Evolutionary conservation across 2,113 vertebrate genomes (phyloP).

Genomic region (Bubo scandiacus): DNA sequence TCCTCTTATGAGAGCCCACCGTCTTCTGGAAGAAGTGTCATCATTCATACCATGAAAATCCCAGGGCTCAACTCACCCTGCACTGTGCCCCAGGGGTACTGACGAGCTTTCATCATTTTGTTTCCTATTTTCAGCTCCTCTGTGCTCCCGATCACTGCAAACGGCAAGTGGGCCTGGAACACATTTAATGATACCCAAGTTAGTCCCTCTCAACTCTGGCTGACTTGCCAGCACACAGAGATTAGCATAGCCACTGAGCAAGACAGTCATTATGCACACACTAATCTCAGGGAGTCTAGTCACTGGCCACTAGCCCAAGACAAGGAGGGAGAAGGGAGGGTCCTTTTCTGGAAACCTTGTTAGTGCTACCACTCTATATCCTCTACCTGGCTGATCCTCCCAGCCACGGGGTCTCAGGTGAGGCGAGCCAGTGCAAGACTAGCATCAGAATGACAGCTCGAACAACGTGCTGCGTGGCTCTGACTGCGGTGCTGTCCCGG

Average conservation of each 20-base stretch:
- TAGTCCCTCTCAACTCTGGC: neutral
- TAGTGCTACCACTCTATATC: conserved; percentile 19
- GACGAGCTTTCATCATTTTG: conserved; percentile 97
- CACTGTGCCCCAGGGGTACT: conserved; percentile 98
- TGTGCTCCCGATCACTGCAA: conserved; percentile 96
- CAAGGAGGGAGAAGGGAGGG: neutral
- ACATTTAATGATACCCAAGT: neutral
- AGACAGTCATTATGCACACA: neutral
- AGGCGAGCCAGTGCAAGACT: conserved; percentile 36
- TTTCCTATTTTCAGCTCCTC: conserved; percentile 98
- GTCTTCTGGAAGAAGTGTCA: neutral
- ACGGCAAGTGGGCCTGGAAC: conserved; percentile 92
- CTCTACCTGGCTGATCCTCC: conserved; percentile 60
- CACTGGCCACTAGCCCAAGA: conserved; percentile 36
- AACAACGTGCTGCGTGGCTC: neutral
- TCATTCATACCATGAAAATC: neutral
- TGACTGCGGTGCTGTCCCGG: neutral
- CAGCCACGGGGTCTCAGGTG: conserved; percentile 37
- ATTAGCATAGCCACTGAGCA: conserved; percentile 1
- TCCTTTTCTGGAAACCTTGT: conserved; percentile 32
- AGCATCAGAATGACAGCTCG: conserved; percentile 8
- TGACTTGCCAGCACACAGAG: neutral
- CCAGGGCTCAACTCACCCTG: conserved; percentile 81
- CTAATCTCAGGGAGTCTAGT: conserved; percentile 32
- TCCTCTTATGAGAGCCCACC: neutral